phyloP scores from a whole-genome alignment of 2,888 invertebrate species.

The Didymodactylos carnosus region DNA sequence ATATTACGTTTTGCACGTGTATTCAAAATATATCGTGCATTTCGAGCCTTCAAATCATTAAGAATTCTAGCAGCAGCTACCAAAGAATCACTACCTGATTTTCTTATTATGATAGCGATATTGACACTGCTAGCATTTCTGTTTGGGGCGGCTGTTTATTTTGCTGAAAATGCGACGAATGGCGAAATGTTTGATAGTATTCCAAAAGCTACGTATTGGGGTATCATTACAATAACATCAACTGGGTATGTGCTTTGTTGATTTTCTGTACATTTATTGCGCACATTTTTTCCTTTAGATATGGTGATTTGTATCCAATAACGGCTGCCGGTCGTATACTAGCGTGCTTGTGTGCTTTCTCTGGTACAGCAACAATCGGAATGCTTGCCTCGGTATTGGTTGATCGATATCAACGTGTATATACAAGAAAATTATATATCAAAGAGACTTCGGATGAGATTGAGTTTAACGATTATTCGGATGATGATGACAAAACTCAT shows the following conservation, averaged over 20 bases:
- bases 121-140: conserved; percentile 27
- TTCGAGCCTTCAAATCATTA: conserved; percentile 21
- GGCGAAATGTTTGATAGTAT: conserved; percentile 24
- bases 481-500: not conserved
- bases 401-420: not conserved
- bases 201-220: conserved; percentile 33
- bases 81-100: conserved; percentile 25
- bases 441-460: not conserved
- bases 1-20: conserved; percentile 26
- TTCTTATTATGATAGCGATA: conserved; percentile 29
- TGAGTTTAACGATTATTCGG: not conserved
- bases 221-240: conserved; percentile 29
- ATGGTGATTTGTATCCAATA: conserved; percentile 17
- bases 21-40: conserved; percentile 29
- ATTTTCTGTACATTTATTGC: no score
- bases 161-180: conserved; percentile 23
- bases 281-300: conserved; percentile 16
- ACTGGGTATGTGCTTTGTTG: conserved; percentile 18
- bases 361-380: not conserved
- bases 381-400: not conserved
- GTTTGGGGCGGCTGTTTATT: conserved; percentile 28
- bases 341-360: not conserved
- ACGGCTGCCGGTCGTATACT: not conserved
- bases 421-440: not conserved
- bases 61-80: conserved; percentile 28